Evolutionary conservation across 1,140 invertebrate species (phyloP).

Genomic region (Pinna nobilis): DNA sequence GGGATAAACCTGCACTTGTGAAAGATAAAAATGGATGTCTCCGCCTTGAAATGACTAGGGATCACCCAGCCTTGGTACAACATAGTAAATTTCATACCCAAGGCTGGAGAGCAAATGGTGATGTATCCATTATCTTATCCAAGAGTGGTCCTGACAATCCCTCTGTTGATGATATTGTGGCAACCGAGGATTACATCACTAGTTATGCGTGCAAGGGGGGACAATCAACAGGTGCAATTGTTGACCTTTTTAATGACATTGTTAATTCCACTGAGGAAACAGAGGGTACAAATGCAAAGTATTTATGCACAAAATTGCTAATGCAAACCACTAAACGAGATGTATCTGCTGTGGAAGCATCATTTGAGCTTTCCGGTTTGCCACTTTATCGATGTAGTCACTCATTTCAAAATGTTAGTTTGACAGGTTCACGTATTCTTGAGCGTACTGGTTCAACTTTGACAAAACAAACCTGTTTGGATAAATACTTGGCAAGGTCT

Average conservation of each 20-base stretch:
- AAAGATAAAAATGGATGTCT: conserved; percentile 25
- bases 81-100: conserved; percentile 26
- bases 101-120: conserved; percentile 46
- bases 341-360: conserved; percentile 34
- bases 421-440: conserved; percentile 29
- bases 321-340: conserved; percentile 42
- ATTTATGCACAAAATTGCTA: conserved; percentile 38
- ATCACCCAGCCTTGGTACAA: conserved; percentile 18
- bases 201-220: conserved; percentile 38
- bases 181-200: conserved; percentile 25
- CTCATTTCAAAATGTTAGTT: conserved; percentile 38
- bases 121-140: conserved; percentile 44
- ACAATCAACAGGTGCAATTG: conserved; percentile 27
- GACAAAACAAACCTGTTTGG: conserved; percentile 33
- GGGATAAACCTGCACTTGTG: conserved; percentile 5
- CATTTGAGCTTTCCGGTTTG: conserved; percentile 34
- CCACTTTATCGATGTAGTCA: conserved; percentile 38
- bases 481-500: conserved; percentile 35
- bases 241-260: conserved; percentile 32
- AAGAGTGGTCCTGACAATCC: conserved; percentile 36
- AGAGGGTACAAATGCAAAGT: conserved; percentile 25
- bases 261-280: conserved; percentile 22
- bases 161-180: conserved; percentile 33
- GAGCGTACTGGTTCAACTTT: conserved; percentile 13
- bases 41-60: conserved; percentile 21